Conservation (phyloP, 2,113 vertebrate genomes). For the Fregata magnificens region DNA sequence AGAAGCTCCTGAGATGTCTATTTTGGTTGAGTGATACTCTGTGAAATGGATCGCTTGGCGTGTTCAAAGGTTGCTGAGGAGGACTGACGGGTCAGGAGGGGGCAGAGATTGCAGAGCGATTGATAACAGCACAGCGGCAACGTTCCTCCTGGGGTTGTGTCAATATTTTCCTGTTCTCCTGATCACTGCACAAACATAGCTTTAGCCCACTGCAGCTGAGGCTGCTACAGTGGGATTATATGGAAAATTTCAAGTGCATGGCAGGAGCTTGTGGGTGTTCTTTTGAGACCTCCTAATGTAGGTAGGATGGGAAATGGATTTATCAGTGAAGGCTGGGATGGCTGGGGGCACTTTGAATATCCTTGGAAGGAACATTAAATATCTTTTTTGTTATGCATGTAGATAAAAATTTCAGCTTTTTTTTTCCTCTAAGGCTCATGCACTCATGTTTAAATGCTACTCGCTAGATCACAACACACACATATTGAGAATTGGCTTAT, state of each 20-base stretch:
- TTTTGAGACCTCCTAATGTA: background rate
- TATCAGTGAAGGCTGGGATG: background rate
- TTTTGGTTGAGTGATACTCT: background rate
- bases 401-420: background rate
- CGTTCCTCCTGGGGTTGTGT: constrained; percentile 22
- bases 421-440: background rate
- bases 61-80: constrained; percentile 66
- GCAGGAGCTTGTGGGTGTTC: background rate
- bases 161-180: constrained; percentile 69
- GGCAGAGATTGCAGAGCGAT: background rate
- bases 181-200: constrained; percentile 58
- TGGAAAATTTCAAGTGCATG: constrained; percentile 11
- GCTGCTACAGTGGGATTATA: background rate
- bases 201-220: constrained; percentile 17
- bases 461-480: background rate
- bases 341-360: background rate
- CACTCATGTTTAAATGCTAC: background rate
- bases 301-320: background rate
- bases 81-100: background rate
- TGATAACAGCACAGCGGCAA: background rate
- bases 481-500: background rate
- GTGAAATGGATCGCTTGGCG: background rate
- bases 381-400: background rate
- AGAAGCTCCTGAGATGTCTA: background rate
- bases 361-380: background rate